These are phyloP conservation scores for Odontesthes bonariensis DNA, from an alignment of 2,113 vertebrate species.

Conservation along the genomic window DNA sequence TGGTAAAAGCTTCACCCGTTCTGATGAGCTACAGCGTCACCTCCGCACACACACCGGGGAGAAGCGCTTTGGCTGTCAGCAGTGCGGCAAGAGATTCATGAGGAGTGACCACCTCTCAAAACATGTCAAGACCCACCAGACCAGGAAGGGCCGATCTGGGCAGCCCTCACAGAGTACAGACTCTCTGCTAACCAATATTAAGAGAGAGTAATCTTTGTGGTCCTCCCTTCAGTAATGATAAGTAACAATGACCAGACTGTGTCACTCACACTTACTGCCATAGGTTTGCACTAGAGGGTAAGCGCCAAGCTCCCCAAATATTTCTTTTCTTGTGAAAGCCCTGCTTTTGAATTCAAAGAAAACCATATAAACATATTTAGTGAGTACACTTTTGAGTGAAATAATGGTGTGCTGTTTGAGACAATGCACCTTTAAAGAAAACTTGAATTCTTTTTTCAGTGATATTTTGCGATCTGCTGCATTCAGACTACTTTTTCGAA, in stretches of 20 bases:
- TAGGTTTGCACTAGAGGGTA: constrained; percentile 71
- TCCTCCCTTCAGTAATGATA: neutral
- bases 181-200: constrained; percentile 81
- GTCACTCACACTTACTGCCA: constrained; percentile 56
- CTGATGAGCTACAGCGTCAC: constrained; percentile 89
- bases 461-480: constrained; percentile 35
- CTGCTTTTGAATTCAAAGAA: constrained; percentile 39
- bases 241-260: constrained; percentile 41
- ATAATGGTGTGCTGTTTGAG: constrained; percentile 34
- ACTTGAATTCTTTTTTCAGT: constrained; percentile 51
- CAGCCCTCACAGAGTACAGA: constrained; percentile 69
- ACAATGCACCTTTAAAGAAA: constrained; percentile 43
- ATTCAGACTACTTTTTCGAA: constrained; percentile 36
- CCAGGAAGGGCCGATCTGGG: constrained; percentile 80
- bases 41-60: constrained; percentile 90
- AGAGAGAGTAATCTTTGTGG: constrained; percentile 79
- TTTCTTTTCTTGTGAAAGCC: constrained; percentile 30
- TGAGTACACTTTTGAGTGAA: constrained; percentile 16
- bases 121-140: constrained; percentile 89
- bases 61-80: constrained; percentile 88
- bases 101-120: constrained; percentile 90
- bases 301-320: constrained; percentile 31
- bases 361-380: constrained; percentile 38
- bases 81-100: constrained; percentile 90
- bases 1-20: constrained; percentile 90